Conservation (phyloP, 2,797 vertebrate genomes). For the Nannoperca australis region DNA sequence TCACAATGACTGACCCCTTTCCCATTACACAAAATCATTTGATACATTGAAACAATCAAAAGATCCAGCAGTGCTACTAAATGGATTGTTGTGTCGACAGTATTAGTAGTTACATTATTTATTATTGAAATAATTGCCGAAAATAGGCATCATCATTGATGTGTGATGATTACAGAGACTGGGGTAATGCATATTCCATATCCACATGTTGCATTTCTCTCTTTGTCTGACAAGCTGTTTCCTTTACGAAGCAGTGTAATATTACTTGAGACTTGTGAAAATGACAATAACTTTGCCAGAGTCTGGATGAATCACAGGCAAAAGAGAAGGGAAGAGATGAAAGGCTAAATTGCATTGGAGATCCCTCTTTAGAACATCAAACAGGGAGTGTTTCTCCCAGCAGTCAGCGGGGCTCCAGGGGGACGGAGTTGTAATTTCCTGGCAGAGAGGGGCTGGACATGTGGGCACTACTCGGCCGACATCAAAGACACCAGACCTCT, state of each 20-base stretch:
- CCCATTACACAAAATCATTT: not conserved
- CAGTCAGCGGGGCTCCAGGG: conserved; percentile 82
- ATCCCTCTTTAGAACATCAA: conserved; percentile 87
- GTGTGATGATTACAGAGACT: not conserved
- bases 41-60: not conserved
- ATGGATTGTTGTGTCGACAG: not conserved
- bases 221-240: conserved; percentile 57
- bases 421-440: conserved; percentile 85
- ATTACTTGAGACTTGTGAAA: conserved; percentile 76
- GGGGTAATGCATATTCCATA: not conserved
- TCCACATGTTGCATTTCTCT: conserved; percentile 16
- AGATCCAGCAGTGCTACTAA: not conserved
- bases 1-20: not conserved
- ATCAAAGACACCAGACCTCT: conserved; percentile 81
- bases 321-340: conserved; percentile 80
- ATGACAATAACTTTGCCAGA: conserved; percentile 67
- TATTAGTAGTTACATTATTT: not conserved
- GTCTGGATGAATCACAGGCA: conserved; percentile 82
- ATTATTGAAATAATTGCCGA: not conserved
- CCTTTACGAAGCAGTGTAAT: conserved; percentile 54
- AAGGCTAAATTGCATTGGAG: conserved; percentile 85
- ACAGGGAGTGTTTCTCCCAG: conserved; percentile 76
- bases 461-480: conserved; percentile 80
- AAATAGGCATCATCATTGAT: conserved; percentile 5
- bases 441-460: conserved; percentile 84